phyloP scores from a whole-genome alignment of 1,140 invertebrate species.

The Leptopilina boulardi region DNA sequence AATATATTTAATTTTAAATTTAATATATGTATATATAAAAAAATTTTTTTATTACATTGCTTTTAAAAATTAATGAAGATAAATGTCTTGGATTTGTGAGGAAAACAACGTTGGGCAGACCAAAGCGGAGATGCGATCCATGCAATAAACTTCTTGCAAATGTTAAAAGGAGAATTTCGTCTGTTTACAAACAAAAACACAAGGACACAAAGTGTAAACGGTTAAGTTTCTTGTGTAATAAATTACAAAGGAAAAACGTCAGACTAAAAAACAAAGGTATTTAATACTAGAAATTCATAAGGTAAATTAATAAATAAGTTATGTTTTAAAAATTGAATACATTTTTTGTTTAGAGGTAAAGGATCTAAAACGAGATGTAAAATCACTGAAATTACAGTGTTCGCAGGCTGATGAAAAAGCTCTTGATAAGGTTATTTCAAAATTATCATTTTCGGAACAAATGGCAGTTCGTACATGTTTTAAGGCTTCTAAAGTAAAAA shows the following conservation, averaged over 20 bases:
- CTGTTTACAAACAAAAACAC: not conserved
- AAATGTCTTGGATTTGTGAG: not conserved
- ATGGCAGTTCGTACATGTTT: not conserved
- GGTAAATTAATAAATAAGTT: not conserved
- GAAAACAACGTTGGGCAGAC: not conserved
- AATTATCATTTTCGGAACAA: not conserved
- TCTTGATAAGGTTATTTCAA: not conserved
- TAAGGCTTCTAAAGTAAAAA: not conserved
- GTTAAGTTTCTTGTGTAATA: not conserved
- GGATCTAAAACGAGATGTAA: not conserved
- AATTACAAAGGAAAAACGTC: not conserved
- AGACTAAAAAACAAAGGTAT: not conserved
- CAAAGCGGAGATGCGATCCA: not conserved
- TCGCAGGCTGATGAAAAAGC: not conserved
- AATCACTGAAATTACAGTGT: not conserved
- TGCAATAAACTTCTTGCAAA: not conserved
- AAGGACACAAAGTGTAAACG: not conserved
- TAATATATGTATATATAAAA: not conserved
- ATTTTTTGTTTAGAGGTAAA: not conserved
- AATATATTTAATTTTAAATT: not conserved
- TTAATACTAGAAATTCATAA: not conserved
- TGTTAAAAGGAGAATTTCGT: not conserved
- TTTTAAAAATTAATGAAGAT: not conserved
- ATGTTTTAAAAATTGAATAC: not conserved
- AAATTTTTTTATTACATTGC: not conserved